Conservation (phyloP, 2,888 invertebrate genomes). For the Eulithis testata region DNA sequence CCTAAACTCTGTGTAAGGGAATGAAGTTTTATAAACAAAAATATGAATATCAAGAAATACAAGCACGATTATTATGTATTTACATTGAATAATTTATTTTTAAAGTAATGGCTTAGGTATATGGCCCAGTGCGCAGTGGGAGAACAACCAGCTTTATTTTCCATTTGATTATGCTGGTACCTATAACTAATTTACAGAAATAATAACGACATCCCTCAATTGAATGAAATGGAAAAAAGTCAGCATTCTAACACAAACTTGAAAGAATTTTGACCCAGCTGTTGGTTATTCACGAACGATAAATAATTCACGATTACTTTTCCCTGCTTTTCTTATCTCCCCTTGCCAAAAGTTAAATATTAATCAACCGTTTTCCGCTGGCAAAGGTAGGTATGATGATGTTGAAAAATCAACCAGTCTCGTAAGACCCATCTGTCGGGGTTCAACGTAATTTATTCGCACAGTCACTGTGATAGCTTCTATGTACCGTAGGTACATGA, state of each 20-base stretch:
- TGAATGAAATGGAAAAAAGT: conserved; percentile 4
- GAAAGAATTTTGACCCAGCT: conserved; percentile 15
- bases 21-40: neutral
- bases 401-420: conserved; percentile 16
- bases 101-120: neutral
- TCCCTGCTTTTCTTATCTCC: conserved; percentile 46
- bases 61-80: neutral
- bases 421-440: conserved; percentile 1
- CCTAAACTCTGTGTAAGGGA: conserved; percentile 37
- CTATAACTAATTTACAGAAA: too few relatives aligned
- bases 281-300: conserved; percentile 38
- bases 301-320: conserved; percentile 51
- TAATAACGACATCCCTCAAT: too few relatives aligned
- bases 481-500: too few relatives aligned
- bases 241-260: conserved; percentile 9
- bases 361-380: conserved; percentile 13
- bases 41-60: neutral
- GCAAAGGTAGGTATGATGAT: neutral
- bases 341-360: conserved; percentile 38
- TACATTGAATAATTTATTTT: conserved; percentile 7
- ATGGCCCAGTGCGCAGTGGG: too few relatives aligned
- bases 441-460: neutral
- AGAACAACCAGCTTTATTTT: too few relatives aligned
- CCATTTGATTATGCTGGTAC: too few relatives aligned
- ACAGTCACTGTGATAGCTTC: too few relatives aligned